phyloP scores from a whole-genome alignment of 2,888 invertebrate genomes.

The Synergus umbraculus region DNA sequence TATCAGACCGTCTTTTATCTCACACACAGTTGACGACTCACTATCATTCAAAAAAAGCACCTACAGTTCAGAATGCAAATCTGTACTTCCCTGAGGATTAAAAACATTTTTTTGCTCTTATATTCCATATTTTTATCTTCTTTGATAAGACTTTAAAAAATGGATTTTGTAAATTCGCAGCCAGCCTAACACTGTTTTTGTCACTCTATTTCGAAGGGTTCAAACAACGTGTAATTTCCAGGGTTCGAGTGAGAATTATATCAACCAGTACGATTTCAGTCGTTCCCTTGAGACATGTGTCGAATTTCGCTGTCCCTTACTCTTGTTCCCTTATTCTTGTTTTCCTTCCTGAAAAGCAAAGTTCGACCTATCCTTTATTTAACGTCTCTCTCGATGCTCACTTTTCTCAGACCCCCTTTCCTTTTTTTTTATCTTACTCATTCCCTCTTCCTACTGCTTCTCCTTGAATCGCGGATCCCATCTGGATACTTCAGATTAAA shows the following conservation, averaged over 20 bases:
- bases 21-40: too few relatives aligned
- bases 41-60: too few relatives aligned
- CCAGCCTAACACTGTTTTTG: background rate
- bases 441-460: conserved; percentile 50
- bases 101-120: too few relatives aligned
- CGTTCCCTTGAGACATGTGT: background rate
- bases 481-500: conserved; percentile 76
- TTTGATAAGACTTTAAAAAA: background rate
- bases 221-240: background rate
- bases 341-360: conserved; percentile 11
- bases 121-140: too few relatives aligned
- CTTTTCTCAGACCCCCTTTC: conserved; percentile 36
- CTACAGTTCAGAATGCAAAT: too few relatives aligned
- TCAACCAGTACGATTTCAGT: background rate
- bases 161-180: background rate
- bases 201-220: background rate
- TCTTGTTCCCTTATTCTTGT: background rate
- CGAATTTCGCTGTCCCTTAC: background rate
- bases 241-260: background rate
- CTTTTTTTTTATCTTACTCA: conserved; percentile 51
- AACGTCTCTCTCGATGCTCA: conserved; percentile 50
- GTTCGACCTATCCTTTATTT: conserved; percentile 40
- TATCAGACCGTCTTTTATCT: too few relatives aligned
- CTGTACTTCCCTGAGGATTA: too few relatives aligned
- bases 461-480: conserved; percentile 71